These are phyloP conservation scores for Emmelina monodactyla DNA, from an alignment of 2,888 invertebrate species.

Conservation along the genomic window DNA sequence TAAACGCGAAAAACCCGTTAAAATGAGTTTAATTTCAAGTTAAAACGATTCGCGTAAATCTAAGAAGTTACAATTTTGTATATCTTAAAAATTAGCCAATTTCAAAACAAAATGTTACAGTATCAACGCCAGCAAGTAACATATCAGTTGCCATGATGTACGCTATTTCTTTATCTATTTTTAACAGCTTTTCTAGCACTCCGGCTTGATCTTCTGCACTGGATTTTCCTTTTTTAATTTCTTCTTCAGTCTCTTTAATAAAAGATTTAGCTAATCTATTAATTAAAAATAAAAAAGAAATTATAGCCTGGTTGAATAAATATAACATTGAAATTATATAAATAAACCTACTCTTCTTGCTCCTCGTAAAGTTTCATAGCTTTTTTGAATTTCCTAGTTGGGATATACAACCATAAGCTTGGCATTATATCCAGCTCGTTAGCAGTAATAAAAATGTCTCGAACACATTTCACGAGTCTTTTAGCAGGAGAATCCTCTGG, in stretches of 20 bases:
- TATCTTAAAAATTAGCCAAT: background rate
- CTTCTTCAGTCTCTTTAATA: slow-evolving; percentile 13
- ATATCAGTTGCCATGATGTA: slow-evolving; percentile 67
- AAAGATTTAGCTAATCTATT: slow-evolving; percentile 15
- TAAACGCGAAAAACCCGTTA: no score
- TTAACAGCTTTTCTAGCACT: slow-evolving; percentile 60
- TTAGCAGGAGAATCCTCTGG: slow-evolving; percentile 14
- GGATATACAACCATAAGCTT: slow-evolving; percentile 46
- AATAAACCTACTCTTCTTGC: slow-evolving; percentile 7
- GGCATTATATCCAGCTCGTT: slow-evolving; percentile 30
- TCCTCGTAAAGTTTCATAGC: slow-evolving; percentile 10
- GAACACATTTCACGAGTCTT: slow-evolving; percentile 8
- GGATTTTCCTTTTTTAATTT: slow-evolving; percentile 10
- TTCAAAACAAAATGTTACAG: slow-evolving; percentile 38
- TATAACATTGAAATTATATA: background rate
- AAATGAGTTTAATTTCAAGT: no score
- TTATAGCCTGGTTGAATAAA: background rate
- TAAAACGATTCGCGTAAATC: no score
- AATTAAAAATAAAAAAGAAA: slow-evolving; percentile 6
- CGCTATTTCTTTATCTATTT: slow-evolving; percentile 54
- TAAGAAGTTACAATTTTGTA: no score
- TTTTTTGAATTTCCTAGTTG: slow-evolving; percentile 9
- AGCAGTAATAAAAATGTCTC: slow-evolving; percentile 3
- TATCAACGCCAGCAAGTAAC: slow-evolving; percentile 69
- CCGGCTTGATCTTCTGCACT: slow-evolving; percentile 32